Evolutionary conservation across 2,888 invertebrate genomes (phyloP).

Genomic region (Eupelmus urozonus): DNA sequence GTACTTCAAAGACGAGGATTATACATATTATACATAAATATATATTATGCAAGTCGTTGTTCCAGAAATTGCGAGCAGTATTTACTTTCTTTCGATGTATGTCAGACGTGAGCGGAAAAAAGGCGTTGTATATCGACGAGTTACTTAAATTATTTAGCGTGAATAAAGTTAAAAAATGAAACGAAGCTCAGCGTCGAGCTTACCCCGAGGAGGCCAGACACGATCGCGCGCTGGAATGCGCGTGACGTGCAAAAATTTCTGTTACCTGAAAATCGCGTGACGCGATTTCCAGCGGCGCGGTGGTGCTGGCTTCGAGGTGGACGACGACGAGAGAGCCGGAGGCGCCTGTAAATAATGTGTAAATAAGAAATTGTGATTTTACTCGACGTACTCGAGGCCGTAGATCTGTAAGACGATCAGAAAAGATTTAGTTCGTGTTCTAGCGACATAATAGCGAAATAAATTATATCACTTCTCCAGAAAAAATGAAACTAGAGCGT

Average conservation of each 20-base stretch:
- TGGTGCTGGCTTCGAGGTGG: too few relatives aligned
- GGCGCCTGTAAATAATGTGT: slow-evolving; percentile 51
- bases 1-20: slow-evolving; percentile 37
- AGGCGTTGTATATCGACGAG: slow-evolving; percentile 69
- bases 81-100: slow-evolving; percentile 66
- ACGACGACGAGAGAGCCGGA: background rate
- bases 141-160: slow-evolving; percentile 73
- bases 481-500: slow-evolving; percentile 31
- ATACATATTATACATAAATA: too few relatives aligned
- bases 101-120: slow-evolving; percentile 61
- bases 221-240: background rate
- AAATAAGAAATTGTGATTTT: slow-evolving; percentile 75
- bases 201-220: background rate
- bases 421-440: slow-evolving; percentile 74
- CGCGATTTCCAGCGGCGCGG: background rate
- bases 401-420: slow-evolving; percentile 70
- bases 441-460: slow-evolving; percentile 75
- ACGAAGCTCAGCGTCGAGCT: too few relatives aligned
- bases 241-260: background rate
- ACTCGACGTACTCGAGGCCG: slow-evolving; percentile 68
- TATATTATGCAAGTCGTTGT: slow-evolving; percentile 69
- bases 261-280: slow-evolving; percentile 11
- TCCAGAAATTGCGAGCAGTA: slow-evolving; percentile 56
- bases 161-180: background rate
- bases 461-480: slow-evolving; percentile 73